Evolutionary conservation across 2,797 vertebrate genomes (phyloP).

Genomic region (Kryptolebias ocellatus): DNA sequence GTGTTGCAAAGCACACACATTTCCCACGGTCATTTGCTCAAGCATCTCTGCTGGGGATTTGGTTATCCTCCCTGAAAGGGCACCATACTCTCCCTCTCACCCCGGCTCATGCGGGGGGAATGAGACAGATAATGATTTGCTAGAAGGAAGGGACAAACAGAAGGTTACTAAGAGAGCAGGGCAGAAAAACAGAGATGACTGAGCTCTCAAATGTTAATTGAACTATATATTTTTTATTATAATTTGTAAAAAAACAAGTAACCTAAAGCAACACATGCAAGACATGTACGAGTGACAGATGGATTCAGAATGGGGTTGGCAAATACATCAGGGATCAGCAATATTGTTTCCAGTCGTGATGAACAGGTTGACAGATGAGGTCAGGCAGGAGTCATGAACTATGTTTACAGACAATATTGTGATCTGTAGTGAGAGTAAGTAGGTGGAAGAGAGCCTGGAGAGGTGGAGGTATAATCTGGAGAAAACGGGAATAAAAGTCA

Average conservation of each 20-base stretch:
- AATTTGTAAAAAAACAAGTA: background rate
- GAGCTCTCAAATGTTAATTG: background rate
- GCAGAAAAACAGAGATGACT: background rate
- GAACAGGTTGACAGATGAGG: too few relatives aligned
- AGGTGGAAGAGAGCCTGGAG: too few relatives aligned
- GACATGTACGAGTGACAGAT: too few relatives aligned
- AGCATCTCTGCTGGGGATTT: conserved; percentile 69
- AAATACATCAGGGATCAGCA: too few relatives aligned
- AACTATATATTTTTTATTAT: background rate
- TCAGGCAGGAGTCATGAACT: too few relatives aligned
- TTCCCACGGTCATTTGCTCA: conserved; percentile 76
- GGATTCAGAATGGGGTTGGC: too few relatives aligned
- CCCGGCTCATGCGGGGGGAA: conserved; percentile 18
- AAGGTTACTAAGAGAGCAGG: conserved; percentile 21
- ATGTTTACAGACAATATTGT: too few relatives aligned
- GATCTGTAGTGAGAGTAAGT: too few relatives aligned
- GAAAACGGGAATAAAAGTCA: too few relatives aligned
- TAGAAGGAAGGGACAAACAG: conserved; percentile 24
- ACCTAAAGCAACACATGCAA: too few relatives aligned
- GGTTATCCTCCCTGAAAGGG: conserved; percentile 68
- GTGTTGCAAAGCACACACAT: conserved; percentile 66
- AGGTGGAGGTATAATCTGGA: too few relatives aligned
- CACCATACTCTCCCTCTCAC: conserved; percentile 39
- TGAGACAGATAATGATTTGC: conserved; percentile 54
- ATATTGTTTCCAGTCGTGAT: too few relatives aligned